phyloP scores from a whole-genome alignment of 1,140 invertebrate species.

The Leucophenga varia region DNA sequence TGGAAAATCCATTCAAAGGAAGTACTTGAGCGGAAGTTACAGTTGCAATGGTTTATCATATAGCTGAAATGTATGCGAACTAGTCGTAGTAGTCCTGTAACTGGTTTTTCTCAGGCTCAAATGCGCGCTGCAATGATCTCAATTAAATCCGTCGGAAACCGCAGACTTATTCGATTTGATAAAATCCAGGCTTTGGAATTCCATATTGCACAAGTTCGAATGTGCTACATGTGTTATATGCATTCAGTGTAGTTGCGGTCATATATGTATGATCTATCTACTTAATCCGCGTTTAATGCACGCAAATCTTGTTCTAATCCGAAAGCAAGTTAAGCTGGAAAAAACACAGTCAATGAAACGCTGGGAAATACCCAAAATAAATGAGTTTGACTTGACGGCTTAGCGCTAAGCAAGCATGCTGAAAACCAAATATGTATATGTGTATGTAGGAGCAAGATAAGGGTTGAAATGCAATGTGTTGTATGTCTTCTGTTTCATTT shows the following conservation, averaged over 20 bases:
- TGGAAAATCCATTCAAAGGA: no score
- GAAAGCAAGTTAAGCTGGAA: slow-evolving; percentile 49
- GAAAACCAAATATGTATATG: no score
- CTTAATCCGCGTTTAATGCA: slow-evolving; percentile 42
- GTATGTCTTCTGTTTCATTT: no score
- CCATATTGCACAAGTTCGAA: slow-evolving; percentile 50
- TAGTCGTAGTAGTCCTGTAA: no score
- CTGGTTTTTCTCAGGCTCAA: slow-evolving; percentile 43
- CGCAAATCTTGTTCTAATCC: slow-evolving; percentile 3
- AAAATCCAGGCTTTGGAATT: slow-evolving; percentile 50
- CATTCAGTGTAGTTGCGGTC: slow-evolving; percentile 15
- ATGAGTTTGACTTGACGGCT: no score
- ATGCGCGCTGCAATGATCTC: slow-evolving; percentile 34
- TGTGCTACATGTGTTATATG: slow-evolving; percentile 8
- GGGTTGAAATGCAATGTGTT: no score
- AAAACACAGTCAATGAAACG: slow-evolving; percentile 45
- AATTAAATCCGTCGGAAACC: slow-evolving; percentile 37
- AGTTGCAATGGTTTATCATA: slow-evolving; percentile 18
- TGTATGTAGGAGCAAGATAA: no score
- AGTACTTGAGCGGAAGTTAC: slow-evolving; percentile 42
- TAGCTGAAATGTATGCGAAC: no score
- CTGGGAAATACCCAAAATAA: slow-evolving; percentile 27
- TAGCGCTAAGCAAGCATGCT: no score
- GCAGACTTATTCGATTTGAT: slow-evolving; percentile 40
- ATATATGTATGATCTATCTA: slow-evolving; percentile 29